Evolutionary conservation across 1,140 invertebrate species (phyloP).

Genomic region (Agrypnia vestita): DNA sequence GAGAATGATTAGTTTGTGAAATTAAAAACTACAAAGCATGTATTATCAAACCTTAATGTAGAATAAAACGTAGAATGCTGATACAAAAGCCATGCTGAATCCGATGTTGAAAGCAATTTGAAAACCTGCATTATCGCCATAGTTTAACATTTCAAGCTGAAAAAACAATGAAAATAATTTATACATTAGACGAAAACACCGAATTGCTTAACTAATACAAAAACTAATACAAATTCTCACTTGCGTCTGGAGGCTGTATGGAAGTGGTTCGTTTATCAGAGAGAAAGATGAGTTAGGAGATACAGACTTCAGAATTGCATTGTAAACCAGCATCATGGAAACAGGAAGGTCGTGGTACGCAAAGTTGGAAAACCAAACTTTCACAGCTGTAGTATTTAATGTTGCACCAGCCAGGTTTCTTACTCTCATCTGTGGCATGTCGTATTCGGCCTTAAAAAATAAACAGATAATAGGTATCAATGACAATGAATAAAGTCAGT

Average conservation of each 20-base stretch:
- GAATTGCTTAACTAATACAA: no score
- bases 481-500: neutral
- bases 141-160: conserved; percentile 64
- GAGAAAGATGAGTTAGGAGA: conserved; percentile 70
- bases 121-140: conserved; percentile 75
- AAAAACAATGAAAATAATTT: conserved; percentile 11
- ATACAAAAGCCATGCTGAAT: conserved; percentile 82
- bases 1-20: no score
- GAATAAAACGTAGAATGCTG: conserved; percentile 84
- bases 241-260: conserved; percentile 70
- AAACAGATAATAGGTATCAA: neutral
- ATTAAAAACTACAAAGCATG: no score
- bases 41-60: conserved; percentile 74
- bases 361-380: conserved; percentile 78
- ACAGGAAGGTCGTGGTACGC: conserved; percentile 81
- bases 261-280: conserved; percentile 81
- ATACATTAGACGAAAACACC: no score
- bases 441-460: conserved; percentile 38
- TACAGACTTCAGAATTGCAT: conserved; percentile 73
- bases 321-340: conserved; percentile 76
- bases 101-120: conserved; percentile 78
- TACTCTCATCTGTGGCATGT: conserved; percentile 64
- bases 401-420: conserved; percentile 72
- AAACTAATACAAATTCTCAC: conserved; percentile 62
- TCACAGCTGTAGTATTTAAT: conserved; percentile 66